These are phyloP conservation scores for Spicauda simplicius DNA, from an alignment of 2,888 invertebrate genomes.

Conservation along the genomic window DNA sequence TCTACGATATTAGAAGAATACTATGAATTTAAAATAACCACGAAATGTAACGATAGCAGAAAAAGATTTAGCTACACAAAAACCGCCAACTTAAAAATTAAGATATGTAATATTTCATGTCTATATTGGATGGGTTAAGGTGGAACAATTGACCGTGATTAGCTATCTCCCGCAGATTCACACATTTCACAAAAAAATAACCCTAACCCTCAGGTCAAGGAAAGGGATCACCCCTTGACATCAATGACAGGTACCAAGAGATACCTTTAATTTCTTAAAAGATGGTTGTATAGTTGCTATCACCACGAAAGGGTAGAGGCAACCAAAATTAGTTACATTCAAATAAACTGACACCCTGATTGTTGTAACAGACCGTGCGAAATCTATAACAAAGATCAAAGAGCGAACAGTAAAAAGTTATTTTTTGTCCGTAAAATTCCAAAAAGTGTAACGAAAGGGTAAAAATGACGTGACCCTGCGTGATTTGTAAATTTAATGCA, in stretches of 20 bases:
- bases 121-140: not conserved
- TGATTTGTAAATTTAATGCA: not conserved
- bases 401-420: slow-evolving; percentile 51
- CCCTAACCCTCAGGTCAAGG: slow-evolving; percentile 65
- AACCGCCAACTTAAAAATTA: not conserved
- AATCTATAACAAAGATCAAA: slow-evolving; percentile 64
- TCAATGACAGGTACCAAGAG: slow-evolving; percentile 65
- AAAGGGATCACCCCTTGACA: slow-evolving; percentile 69
- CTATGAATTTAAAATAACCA: too few relatives aligned
- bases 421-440: slow-evolving; percentile 43
- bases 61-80: too few relatives aligned
- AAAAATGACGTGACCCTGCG: not conserved
- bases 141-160: slow-evolving; percentile 60
- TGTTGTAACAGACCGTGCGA: slow-evolving; percentile 80
- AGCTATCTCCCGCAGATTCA: slow-evolving; percentile 56
- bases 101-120: slow-evolving; percentile 9
- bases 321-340: slow-evolving; percentile 80
- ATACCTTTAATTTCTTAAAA: slow-evolving; percentile 57
- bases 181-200: slow-evolving; percentile 57
- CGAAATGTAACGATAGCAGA: too few relatives aligned
- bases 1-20: too few relatives aligned
- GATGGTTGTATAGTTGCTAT: slow-evolving; percentile 65
- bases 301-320: slow-evolving; percentile 63
- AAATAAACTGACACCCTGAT: slow-evolving; percentile 68
- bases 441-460: slow-evolving; percentile 58